These are phyloP conservation scores for Cryptocephalus moraei DNA, from an alignment of 2,888 invertebrate species.

Conservation along the genomic window DNA sequence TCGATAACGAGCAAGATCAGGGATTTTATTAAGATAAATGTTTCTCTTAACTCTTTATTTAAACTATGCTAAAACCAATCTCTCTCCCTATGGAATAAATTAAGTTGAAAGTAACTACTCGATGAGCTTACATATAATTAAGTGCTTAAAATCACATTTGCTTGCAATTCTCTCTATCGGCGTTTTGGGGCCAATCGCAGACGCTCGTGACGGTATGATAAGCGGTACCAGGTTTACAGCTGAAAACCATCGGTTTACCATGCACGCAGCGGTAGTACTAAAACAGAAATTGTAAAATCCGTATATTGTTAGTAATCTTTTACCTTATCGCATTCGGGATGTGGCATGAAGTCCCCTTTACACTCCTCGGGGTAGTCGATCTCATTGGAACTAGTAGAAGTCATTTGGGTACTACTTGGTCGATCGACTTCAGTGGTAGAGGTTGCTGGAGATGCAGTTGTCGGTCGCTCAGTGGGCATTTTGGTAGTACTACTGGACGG, in stretches of 20 bases:
- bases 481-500: slow-evolving; percentile 5
- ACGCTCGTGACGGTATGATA: slow-evolving; percentile 60
- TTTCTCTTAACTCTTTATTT: too few species aligned
- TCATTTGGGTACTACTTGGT: slow-evolving; percentile 1
- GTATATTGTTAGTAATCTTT: not conserved
- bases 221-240: slow-evolving; percentile 63
- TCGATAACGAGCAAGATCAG: slow-evolving; percentile 31
- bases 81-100: too few species aligned
- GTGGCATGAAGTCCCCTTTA: slow-evolving; percentile 46
- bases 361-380: slow-evolving; percentile 38
- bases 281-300: slow-evolving; percentile 21
- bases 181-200: slow-evolving; percentile 75
- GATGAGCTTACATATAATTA: too few species aligned
- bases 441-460: slow-evolving; percentile 6
- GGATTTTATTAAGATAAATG: slow-evolving; percentile 16
- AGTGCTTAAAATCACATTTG: not conserved
- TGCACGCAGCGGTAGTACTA: slow-evolving; percentile 83
- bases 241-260: slow-evolving; percentile 61
- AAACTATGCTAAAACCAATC: too few species aligned
- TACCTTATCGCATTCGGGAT: slow-evolving; percentile 49
- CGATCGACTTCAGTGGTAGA: slow-evolving; percentile 3
- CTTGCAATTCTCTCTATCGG: slow-evolving; percentile 51
- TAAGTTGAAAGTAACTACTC: too few species aligned
- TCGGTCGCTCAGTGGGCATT: slow-evolving; percentile 9
- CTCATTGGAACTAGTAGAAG: slow-evolving; percentile 14